Percentiles rank a stretch among this genome's conserved stretches.
Evolutionary conservation across 2,888 invertebrate genomes (phyloP).

Genomic region (Zygothrica quintamaculata): DNA sequence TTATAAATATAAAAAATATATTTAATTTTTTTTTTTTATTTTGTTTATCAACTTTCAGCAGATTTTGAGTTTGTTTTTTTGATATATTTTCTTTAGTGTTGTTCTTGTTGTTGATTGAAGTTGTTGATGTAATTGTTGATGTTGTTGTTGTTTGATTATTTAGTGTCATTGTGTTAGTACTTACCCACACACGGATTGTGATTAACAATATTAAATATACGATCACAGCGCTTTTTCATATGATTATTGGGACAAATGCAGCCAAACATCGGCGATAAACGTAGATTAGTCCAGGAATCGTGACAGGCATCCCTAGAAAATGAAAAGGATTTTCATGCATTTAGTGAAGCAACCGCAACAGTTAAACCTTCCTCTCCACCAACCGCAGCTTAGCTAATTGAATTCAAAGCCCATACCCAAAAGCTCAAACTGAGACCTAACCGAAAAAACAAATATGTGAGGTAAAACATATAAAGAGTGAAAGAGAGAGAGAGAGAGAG

Average conservation of each 20-base stretch:
- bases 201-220: conserved; percentile 94
- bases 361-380: conserved; percentile 9
- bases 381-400: conserved; percentile 48
- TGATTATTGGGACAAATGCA: conserved; percentile 96
- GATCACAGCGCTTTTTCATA: conserved; percentile 94
- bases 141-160: conserved; percentile 35
- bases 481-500: too few species aligned
- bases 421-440: neutral
- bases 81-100: conserved; percentile 47
- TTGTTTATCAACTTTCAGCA: too few species aligned
- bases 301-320: conserved; percentile 93
- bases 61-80: too few species aligned
- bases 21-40: neutral
- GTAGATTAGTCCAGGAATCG: conserved; percentile 94
- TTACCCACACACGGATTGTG: conserved; percentile 97
- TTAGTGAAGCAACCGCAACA: conserved; percentile 27
- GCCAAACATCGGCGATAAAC: conserved; percentile 95
- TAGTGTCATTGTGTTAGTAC: conserved; percentile 80
- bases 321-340: too few species aligned
- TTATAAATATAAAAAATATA: conserved; percentile 19
- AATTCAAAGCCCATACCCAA: conserved; percentile 51
- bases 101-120: conserved; percentile 32
- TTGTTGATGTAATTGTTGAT: conserved; percentile 32
- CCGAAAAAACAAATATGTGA: neutral
- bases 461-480: too few species aligned